Evolutionary conservation across 1,140 invertebrate genomes (phyloP).

Genomic region (Myzus persicae): DNA sequence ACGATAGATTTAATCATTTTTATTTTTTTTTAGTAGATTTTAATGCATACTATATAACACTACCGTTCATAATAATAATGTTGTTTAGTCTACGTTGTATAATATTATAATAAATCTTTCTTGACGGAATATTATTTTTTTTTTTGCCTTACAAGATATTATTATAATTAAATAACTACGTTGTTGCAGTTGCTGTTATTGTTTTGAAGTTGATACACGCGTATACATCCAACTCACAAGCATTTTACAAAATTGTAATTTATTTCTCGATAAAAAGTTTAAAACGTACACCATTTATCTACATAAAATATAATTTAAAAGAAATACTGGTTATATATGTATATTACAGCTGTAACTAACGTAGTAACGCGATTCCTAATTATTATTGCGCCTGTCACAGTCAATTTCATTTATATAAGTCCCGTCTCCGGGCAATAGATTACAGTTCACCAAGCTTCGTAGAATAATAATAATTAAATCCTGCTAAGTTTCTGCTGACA

Average conservation of each 20-base stretch:
- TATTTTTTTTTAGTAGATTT: conserved; percentile 7
- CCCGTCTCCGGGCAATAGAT: neutral
- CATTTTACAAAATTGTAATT: conserved; percentile 15
- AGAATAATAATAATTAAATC: neutral
- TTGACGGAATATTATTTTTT: neutral
- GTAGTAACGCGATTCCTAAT: neutral
- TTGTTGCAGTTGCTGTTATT: neutral
- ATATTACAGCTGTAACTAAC: neutral
- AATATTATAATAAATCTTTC: neutral
- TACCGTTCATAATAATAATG: neutral
- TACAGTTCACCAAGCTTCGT: neutral
- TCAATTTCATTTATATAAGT: neutral
- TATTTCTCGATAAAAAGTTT: neutral
- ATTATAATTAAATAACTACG: conserved; percentile 15
- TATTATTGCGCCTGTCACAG: neutral
- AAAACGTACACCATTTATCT: neutral
- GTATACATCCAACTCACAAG: neutral
- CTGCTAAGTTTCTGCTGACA: neutral
- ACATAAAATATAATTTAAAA: conserved; percentile 5
- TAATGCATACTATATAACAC: neutral
- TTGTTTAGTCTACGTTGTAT: neutral
- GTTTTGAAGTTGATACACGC: neutral
- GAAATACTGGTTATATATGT: neutral
- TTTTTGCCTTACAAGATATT: neutral
- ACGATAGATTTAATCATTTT: conserved; percentile 9